phyloP scores from a whole-genome alignment of 2,113 vertebrate genomes.

The chimpanzee (Pan troglodytes) region NHGRI_mPanTro3-v2.1_pri NC_072413.2:35103501-35104000 shows the following conservation, averaged over 20 bases:
- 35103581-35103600: background rate
- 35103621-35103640: background rate
- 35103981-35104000: background rate
- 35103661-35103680: background rate
- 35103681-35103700: background rate
- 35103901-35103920: background rate
- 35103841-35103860: background rate
- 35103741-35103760: slow-evolving; percentile 31
- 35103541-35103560: background rate
- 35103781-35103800: background rate
- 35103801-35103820: slow-evolving; percentile 1
- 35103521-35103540: background rate
- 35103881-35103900: background rate
- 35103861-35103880: background rate
- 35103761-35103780: background rate
- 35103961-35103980: background rate
- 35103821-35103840: background rate
- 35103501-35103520: background rate
- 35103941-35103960: background rate
- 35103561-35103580: background rate
- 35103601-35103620: background rate
- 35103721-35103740: background rate
- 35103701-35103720: background rate
- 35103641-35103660: background rate
- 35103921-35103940: background rate